Evolutionary conservation across 1,140 invertebrate genomes (phyloP).

Genomic region (Zaprionus kolodkinae): DNA sequence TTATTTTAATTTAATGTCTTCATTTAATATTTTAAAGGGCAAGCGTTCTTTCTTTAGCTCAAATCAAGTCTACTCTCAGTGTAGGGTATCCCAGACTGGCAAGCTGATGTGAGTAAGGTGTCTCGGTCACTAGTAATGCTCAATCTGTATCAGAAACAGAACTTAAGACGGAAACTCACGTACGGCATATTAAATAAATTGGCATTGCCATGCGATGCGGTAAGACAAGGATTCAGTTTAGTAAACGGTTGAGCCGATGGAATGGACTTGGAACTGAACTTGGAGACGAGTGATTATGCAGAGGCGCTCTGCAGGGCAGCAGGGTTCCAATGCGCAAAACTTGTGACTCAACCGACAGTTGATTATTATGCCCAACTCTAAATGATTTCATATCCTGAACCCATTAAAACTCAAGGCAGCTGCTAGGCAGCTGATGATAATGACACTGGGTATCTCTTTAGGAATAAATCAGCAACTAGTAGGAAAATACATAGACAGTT

Average conservation of each 20-base stretch:
- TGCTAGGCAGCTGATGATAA: neutral
- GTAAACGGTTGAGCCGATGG: neutral
- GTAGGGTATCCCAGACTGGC: neutral
- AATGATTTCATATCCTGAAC: neutral
- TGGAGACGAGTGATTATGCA: neutral
- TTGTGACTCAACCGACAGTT: neutral
- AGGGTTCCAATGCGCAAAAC: neutral
- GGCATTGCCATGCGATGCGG: constrained; percentile 70
- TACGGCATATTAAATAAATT: constrained; percentile 83
- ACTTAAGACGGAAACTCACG: constrained; percentile 65
- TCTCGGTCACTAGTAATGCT: neutral
- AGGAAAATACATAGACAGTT: no score
- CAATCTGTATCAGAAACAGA: constrained; percentile 31
- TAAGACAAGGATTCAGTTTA: constrained; percentile 34
- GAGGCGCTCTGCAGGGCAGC: neutral
- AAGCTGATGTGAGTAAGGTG: neutral
- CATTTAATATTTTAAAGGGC: no score
- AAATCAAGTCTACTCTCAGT: neutral
- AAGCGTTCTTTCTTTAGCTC: no score
- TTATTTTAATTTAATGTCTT: no score
- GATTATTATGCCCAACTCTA: neutral
- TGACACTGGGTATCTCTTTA: neutral
- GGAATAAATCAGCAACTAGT: no score
- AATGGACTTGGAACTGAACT: neutral
- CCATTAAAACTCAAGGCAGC: neutral